A percentile compares a stretch with the other conserved stretches of the same genome.
Evolutionary conservation across 2,888 invertebrate genomes (phyloP).

Genomic region (Mesorhabditis spiculigera): DNA sequence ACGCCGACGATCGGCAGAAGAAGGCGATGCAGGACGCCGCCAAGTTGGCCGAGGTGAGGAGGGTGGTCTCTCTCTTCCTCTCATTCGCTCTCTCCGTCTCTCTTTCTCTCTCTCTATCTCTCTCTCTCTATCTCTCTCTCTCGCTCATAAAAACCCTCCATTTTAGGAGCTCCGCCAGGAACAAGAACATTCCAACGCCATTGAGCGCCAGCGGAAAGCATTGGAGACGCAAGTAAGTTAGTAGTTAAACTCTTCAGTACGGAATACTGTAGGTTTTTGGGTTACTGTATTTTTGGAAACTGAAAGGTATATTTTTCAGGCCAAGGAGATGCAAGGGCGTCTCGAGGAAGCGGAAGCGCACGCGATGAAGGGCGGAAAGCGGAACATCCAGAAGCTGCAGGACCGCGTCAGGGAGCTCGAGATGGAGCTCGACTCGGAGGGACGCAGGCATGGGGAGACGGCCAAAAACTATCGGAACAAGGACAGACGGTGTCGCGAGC

Average conservation of each 20-base stretch:
- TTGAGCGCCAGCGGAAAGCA: slow-evolving; percentile 95
- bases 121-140: too few species aligned
- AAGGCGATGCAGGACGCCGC: slow-evolving; percentile 68
- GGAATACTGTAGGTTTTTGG: too few species aligned
- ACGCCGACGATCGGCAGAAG: slow-evolving; percentile 96
- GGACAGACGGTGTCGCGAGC: slow-evolving; percentile 63
- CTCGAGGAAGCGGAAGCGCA: slow-evolving; percentile 93
- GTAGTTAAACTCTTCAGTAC: too few species aligned
- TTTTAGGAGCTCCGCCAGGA: slow-evolving; percentile 92
- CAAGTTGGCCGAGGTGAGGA: not conserved
- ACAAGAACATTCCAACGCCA: slow-evolving; percentile 95
- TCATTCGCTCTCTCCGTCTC: too few species aligned
- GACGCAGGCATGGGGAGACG: slow-evolving; percentile 62
- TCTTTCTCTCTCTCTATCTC: too few species aligned
- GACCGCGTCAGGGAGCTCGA: slow-evolving; percentile 44
- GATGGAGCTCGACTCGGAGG: slow-evolving; percentile 42
- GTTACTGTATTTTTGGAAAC: too few species aligned
- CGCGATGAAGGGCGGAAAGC: slow-evolving; percentile 97
- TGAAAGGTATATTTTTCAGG: not conserved
- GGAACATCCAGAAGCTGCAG: slow-evolving; percentile 66
- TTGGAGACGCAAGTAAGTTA: slow-evolving; percentile 92
- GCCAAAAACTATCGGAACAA: slow-evolving; percentile 63
- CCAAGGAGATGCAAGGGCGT: slow-evolving; percentile 89
- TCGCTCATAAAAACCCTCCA: too few species aligned
- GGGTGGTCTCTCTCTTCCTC: too few species aligned